These are phyloP conservation scores for Hemiprocne comata DNA, from an alignment of 2,113 vertebrate genomes.

Conservation along the genomic window DNA sequence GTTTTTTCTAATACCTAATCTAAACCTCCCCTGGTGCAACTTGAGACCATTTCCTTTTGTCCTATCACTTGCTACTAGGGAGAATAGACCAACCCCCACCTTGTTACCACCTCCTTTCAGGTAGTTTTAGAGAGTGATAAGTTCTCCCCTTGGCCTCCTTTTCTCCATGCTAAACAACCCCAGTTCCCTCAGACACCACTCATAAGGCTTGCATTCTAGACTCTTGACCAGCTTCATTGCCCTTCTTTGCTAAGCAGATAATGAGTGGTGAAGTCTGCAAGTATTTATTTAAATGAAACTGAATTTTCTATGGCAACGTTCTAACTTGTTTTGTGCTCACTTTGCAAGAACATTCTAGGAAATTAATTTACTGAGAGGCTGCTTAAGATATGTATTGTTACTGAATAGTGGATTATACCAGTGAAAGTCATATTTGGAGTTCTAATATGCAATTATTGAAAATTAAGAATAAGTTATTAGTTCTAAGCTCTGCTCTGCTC, in stretches of 20 bases:
- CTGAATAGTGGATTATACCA: not conserved
- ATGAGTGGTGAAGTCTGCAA: not conserved
- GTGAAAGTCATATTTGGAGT: not conserved
- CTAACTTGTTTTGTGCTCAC: not conserved
- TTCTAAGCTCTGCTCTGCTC: not conserved
- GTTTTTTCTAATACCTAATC: too few species aligned
- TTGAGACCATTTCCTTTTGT: too few species aligned
- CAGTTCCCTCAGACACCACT: too few species aligned
- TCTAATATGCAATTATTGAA: conserved; percentile 41
- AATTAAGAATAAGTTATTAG: conserved; percentile 34
- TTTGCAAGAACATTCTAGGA: conserved; percentile 27
- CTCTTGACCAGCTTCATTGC: too few species aligned
- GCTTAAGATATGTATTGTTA: conserved; percentile 18
- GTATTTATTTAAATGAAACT: conserved; percentile 47
- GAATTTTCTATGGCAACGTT: conserved; percentile 6
- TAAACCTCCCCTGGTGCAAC: too few species aligned
- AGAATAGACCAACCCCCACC: too few species aligned
- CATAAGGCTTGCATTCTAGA: too few species aligned
- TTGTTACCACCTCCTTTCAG: too few species aligned
- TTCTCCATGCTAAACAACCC: too few species aligned
- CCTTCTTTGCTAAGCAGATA: not conserved
- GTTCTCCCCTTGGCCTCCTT: too few species aligned
- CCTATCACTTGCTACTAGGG: too few species aligned
- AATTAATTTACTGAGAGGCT: conserved; percentile 23
- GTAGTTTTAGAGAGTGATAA: too few species aligned